Evolutionary conservation across 2,797 vertebrate species (phyloP), one percentile per base, ranked within the genome.

Genomic region (Anguilla megastoma): DNA sequence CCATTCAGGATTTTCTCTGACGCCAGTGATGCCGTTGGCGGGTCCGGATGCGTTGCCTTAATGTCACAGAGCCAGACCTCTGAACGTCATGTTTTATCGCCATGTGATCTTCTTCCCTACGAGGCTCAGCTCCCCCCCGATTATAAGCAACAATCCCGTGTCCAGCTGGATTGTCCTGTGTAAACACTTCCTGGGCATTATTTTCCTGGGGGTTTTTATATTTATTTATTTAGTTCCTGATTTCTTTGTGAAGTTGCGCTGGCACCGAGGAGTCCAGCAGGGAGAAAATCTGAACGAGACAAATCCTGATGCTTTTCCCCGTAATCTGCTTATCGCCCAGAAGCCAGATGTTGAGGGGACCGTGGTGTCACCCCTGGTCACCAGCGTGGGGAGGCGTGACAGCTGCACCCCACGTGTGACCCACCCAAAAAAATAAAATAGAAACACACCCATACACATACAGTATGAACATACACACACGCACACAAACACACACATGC

Each of bases 301-400:
- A 82, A 82, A 82, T 82, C 79, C 79, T 18, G 76, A 80, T 80
- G 36, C 8, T 74, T 21, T 41, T 50, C 5, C 41, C 79, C 18
- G 24, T 82, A 82, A 82, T 82, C 79, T 24, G 79, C 79, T 82
- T 82, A 82, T 1, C 18, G 16, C 41, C 24, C 79, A 48, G 79
- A 50, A 48, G 79, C 79, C 79, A 82, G 79, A 82, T 82, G 79
- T 82, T 50, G 41, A 1, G 41, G 79, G 45, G 30, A 36, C 27
- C 16, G 30, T 18, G 21, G 41, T 18, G 33, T 79, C 74, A 41
- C 14, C 36, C 14, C 16, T 79, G 74, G 74, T 45, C 30, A 79
- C 33, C 14, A 45, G 74, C 33, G 14, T 21, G 0, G 45, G 8
- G 18, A 50, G 79, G 27, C 74, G 14, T 45, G 79, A 82, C 79